Base-by-base conservation (phyloP, 2,797 vertebrate species). In the Diceros bicornis region DNA sequence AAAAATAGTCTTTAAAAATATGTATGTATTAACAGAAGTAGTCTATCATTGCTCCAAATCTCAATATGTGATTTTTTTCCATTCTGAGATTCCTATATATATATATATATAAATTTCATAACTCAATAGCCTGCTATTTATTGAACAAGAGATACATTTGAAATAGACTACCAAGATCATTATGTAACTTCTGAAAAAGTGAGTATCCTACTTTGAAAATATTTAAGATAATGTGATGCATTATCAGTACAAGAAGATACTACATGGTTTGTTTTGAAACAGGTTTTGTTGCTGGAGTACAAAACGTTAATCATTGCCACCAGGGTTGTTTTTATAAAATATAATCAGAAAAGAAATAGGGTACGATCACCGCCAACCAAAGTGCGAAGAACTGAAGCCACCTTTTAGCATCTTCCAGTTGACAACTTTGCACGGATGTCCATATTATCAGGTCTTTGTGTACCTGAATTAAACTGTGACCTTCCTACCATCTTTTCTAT, bases 11-110 rank as follows among this genome's bases (percentile, higher is more conserved):
- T 97, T 78, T 74, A 92, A 92, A 97, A 93, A 93, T 92, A 74
- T 97, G 69, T 92, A 89, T 91, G 64, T 91, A 97, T 96, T 97
- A 95, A 89, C 81, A 97, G 92, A 97, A 97, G 89, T 66, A 96
- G 92, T 97, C 91, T 97, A 89, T 97, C 90, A 91, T 98, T 96
- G 61, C 92, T 96, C 97, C 71, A 96, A 88, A 96, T 92, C 96
- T 97, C 95, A 96, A 94, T 97, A 97, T 97, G 95, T 97, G 96
- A 96, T 94, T 96, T 97, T 97, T 97, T 97, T 96, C 95, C 68
- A 87, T 97, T 94, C 90, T 96, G 96, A 97, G 91, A 72, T 91
- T 96, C 72, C 64, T 95, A 85, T 87, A 89, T 17, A 57, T 81
- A 89, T 81, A 89, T 85, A 37, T 72, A 16, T 62, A 52, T 75